Evolutionary conservation across 1,140 invertebrate genomes (phyloP), one percentile per base, ranked within the genome.

Genomic region (Gerris buenoi): DNA sequence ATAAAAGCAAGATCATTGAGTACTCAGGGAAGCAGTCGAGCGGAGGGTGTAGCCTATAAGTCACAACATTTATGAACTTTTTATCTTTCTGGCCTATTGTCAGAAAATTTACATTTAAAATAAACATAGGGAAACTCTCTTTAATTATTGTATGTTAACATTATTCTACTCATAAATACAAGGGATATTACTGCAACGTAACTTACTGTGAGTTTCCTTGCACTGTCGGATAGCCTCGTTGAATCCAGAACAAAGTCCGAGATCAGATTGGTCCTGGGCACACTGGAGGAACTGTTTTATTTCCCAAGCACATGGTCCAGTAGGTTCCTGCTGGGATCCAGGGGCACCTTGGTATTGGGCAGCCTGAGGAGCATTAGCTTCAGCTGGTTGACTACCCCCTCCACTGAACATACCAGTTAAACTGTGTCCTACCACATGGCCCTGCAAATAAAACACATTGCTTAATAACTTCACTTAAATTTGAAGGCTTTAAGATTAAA

Each of bases 161-260:
- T n/a, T n/a, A n/a, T n/a, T n/a, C n/a, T n/a, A n/a, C n/a, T n/a
- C n/a, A n/a, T n/a, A n/a, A 56, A 56, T n/a, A 56, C n/a, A 56
- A 56, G n/a, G 10, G n/a, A 56, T 13, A 56, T 56, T 46, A 2
- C 18, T 2, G 33, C 2, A 60, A 66, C n/a, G 10, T n/a, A 18
- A 78, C 77, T 77, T 69, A 82, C 81, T 71, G 65, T 81, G 76
- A 62, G 73, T 68, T 68, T 71, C 70, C 81, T 91, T 91, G 87
- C 93, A 96, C 76, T 95, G 90, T 71, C 91, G 86, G 68, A 96
- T 80, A 66, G 90, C 92, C 78, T 95, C 91, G 76, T 95, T 95
- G 77, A 96, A 96, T 60, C 92, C 93, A 73, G 93, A 87, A 75
- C 93, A 96, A 1, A 96, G 81, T 2, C 85, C 83, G 5, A 96